Base-by-base conservation (phyloP, 2,113 vertebrate species). In the Plecotus auritus region DNA sequence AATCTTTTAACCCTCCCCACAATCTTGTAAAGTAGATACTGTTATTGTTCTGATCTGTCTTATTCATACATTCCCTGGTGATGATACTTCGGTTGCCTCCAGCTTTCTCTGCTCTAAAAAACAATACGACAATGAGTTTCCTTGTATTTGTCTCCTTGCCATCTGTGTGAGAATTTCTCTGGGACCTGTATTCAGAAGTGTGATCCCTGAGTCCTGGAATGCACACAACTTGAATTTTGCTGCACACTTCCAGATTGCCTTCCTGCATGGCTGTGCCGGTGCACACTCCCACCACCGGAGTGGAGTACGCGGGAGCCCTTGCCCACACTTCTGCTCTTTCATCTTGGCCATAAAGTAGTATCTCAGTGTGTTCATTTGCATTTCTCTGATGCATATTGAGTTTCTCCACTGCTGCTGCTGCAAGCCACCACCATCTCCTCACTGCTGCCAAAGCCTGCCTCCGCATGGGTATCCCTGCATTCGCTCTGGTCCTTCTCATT, bases 41-140 rank as follows among this genome's bases (percentile, higher is more conserved):
- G 6, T 61, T 77, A 61, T 0, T 74, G 1, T 87, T 69, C 56
- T 47, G 3, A 30, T 37, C 47, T 23, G 0, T 83, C 66, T 56
- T 14, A 30, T 59, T 73, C 28, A 67, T 40, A 61, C 40, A 7
- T 59, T 54, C 14, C 56, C 45, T 28, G 30, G 12, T 59, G 37
- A 32, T 26, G 22, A 37, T 37, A 42, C 83, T 45, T 69, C 66
- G 23, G 14, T 70, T 30, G 12, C 28, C 86, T 77, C n/a, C 51
- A 91, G 78, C 26, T 82, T 82, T 51, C 32, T 61, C 32, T 61
- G 42, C 32, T 85, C 78, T 77, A 47, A 37, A 42, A 93, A 87
- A 76, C 42, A 76, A 0, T 11, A 23, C 42, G 35, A 20, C 20
- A 30, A 0, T 64, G 59, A 76, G 45, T 66, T 74, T 80, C 18